A percentile compares a stretch with the other conserved stretches of the same genome.
Evolutionary conservation across 2,888 invertebrate species (phyloP).

Genomic region (Leptothorax acervorum): DNA sequence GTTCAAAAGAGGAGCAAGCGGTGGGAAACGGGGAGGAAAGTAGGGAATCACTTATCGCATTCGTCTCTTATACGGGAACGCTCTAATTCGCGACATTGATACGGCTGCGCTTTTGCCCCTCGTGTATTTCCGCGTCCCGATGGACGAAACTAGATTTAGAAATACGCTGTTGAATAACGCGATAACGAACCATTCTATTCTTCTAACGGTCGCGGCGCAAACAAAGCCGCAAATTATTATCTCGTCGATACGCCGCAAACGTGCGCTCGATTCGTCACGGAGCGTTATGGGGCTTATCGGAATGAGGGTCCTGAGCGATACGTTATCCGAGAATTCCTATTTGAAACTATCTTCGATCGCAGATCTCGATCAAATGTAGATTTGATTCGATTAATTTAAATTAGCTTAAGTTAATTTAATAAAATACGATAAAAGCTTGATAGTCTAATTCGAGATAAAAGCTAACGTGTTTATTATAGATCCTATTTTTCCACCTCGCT

Average conservation of each 20-base stretch:
- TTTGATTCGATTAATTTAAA: neutral
- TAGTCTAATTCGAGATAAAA: neutral
- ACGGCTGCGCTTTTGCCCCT: neutral
- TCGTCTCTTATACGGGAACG: constrained; percentile 35
- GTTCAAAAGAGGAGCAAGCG: constrained; percentile 17
- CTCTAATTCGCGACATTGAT: constrained; percentile 47
- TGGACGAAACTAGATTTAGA: neutral
- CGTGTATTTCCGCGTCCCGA: neutral
- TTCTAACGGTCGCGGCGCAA: neutral
- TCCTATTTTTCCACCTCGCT: neutral
- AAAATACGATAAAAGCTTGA: neutral
- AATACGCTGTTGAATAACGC: neutral
- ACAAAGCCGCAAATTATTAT: constrained; percentile 17
- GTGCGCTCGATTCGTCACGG: constrained; percentile 1
- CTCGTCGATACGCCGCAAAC: constrained; percentile 19
- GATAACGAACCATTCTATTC: neutral
- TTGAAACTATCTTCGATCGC: neutral
- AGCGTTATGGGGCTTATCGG: neutral
- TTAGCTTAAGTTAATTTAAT: neutral
- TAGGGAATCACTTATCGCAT: constrained; percentile 46
- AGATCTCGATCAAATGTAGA: neutral
- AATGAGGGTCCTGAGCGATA: neutral
- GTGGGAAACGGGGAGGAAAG: constrained; percentile 15
- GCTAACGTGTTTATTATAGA: neutral
- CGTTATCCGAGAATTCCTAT: neutral